Percentiles rank a stretch among this genome's conserved stretches.
Evolutionary conservation across 2,113 vertebrate species (phyloP).

Genomic region (Uria aalge): DNA sequence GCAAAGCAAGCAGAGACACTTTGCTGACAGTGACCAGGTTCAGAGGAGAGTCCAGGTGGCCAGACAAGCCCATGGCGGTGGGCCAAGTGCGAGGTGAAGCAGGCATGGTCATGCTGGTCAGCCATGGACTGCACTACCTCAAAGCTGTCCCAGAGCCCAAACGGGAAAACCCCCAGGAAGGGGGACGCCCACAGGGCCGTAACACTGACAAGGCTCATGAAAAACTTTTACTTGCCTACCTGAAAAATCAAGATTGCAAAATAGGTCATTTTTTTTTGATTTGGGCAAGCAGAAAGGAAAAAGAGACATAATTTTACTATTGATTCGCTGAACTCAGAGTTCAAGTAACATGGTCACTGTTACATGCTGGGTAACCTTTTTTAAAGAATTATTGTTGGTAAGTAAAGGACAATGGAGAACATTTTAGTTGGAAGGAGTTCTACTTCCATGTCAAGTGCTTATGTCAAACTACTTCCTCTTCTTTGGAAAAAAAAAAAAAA

Average conservation of each 20-base stretch:
- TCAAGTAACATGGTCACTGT: background rate
- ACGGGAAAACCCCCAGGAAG: background rate
- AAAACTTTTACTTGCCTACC: background rate
- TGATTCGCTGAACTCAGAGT: background rate
- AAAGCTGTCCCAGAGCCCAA: background rate
- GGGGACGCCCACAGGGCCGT: background rate
- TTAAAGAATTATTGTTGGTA: background rate
- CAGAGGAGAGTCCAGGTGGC: background rate
- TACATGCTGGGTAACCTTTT: background rate
- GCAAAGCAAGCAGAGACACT: background rate
- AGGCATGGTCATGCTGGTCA: background rate
- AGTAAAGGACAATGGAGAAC: background rate
- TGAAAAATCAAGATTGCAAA: background rate
- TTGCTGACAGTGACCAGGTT: background rate
- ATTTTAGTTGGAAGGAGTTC: background rate
- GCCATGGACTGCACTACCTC: fast-evolving
- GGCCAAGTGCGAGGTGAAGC: background rate
- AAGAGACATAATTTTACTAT: background rate
- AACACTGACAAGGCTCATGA: background rate
- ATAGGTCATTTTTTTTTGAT: background rate
- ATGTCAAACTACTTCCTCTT: background rate
- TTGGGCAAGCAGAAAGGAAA: background rate
- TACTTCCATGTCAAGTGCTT: background rate
- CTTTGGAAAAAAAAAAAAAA: background rate
- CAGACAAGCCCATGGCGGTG: background rate